These are phyloP conservation scores for Trachythela sp. DNA, from an alignment of 64 coral and sea anemone genomes.

Conservation along the genomic window DNA sequence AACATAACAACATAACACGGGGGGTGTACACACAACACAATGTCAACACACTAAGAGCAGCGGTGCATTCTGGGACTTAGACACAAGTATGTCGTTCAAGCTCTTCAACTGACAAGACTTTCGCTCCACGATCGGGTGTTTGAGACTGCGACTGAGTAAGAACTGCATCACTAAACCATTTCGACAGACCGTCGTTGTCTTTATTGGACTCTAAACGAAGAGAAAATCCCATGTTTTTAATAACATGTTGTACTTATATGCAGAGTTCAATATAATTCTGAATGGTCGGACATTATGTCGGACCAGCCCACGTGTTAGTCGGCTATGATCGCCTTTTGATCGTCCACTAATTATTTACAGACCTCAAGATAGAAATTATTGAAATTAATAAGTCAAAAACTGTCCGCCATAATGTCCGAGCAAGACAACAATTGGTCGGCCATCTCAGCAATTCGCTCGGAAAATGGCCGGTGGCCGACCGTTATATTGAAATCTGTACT, in stretches of 20 bases:
- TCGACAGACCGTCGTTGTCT: background rate
- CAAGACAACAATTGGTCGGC: too few species aligned
- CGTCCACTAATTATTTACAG: too few species aligned
- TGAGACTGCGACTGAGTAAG: background rate
- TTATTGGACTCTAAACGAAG: background rate
- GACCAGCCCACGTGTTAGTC: too few species aligned
- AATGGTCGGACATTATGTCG: too few species aligned
- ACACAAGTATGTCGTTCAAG: background rate
- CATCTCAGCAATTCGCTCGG: background rate
- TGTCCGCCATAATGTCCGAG: too few species aligned
- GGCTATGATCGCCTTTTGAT: too few species aligned
- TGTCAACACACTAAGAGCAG: background rate
- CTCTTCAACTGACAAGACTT: slow-evolving; percentile 14
- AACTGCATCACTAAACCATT: slow-evolving; percentile 2
- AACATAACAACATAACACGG: background rate
- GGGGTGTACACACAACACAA: background rate
- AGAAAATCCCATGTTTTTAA: background rate
- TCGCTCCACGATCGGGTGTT: background rate
- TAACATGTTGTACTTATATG: background rate
- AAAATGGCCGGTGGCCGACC: background rate
- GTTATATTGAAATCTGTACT: too few species aligned
- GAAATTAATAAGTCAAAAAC: too few species aligned
- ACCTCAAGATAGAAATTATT: too few species aligned
- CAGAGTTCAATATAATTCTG: background rate
- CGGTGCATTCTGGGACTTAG: background rate